Evolutionary conservation across 2,797 vertebrate genomes (phyloP).

Genomic region (Phoeniculus purpureus): DNA sequence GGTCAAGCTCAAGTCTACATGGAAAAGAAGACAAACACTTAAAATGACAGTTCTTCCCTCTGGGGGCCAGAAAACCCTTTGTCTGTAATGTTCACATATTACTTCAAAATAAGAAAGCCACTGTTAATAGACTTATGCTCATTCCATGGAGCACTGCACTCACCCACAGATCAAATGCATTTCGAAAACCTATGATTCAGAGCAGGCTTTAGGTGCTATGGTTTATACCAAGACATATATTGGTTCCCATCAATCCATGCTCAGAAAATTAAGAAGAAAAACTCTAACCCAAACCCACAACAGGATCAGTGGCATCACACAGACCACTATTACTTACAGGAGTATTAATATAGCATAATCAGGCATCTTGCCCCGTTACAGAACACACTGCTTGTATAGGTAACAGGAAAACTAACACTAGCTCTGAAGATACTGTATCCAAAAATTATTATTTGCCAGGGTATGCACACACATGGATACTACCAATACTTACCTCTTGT

Average conservation of each 20-base stretch:
- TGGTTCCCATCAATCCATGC: background rate
- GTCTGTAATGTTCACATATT: background rate
- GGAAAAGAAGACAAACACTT: background rate
- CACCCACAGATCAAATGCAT: fast-evolving
- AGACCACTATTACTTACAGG: background rate
- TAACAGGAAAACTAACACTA: background rate
- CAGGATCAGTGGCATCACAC: background rate
- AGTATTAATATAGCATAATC: background rate
- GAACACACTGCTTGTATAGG: background rate
- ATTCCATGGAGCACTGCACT: background rate
- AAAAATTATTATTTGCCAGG: background rate
- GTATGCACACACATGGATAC: background rate
- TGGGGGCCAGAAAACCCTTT: background rate
- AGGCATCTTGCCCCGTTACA: background rate
- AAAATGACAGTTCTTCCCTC: background rate
- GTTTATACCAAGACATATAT: background rate
- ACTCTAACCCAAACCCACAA: background rate
- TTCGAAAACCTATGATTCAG: background rate
- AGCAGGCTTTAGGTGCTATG: background rate
- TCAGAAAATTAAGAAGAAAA: background rate
- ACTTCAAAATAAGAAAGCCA: background rate
- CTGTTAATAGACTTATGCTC: background rate
- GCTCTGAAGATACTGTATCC: background rate
- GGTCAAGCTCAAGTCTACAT: background rate
- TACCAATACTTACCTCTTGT: background rate